A percentile compares a stretch with the other conserved stretches of the same genome.
Evolutionary conservation across 1,140 invertebrate species (phyloP).

Genomic region (Micrasema longulum): DNA sequence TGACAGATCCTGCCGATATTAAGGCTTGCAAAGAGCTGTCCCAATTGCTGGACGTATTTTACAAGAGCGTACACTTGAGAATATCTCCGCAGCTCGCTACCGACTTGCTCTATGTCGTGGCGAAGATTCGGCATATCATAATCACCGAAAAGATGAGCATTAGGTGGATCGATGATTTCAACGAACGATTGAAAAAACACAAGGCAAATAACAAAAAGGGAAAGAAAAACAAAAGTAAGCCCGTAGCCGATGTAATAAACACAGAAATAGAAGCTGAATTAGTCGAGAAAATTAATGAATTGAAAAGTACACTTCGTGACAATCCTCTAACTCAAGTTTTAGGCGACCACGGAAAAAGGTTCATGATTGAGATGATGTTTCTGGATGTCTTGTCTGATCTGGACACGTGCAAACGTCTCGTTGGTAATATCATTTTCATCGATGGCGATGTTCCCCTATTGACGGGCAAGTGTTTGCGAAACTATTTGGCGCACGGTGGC

Average conservation of each 20-base stretch:
- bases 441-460: neutral
- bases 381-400: constrained; percentile 18
- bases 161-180: constrained; percentile 1
- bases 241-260: neutral
- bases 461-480: constrained; percentile 16
- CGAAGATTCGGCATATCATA: neutral
- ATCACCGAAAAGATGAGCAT: neutral
- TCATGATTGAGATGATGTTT: constrained; percentile 1
- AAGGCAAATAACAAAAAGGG: neutral
- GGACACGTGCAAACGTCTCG: neutral
- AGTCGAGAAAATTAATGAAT: neutral
- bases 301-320: neutral
- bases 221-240: neutral
- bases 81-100: neutral
- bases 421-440: constrained; percentile 2
- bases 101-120: neutral
- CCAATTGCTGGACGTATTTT: neutral
- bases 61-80: neutral
- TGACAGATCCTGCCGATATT: neutral
- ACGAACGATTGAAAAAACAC: neutral
- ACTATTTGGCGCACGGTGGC: constrained; percentile 16
- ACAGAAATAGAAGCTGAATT: neutral
- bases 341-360: neutral
- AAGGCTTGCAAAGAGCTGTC: neutral
- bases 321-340: neutral